Conservation (phyloP, 1,140 invertebrate genomes). For the Myzus persicae region DNA sequence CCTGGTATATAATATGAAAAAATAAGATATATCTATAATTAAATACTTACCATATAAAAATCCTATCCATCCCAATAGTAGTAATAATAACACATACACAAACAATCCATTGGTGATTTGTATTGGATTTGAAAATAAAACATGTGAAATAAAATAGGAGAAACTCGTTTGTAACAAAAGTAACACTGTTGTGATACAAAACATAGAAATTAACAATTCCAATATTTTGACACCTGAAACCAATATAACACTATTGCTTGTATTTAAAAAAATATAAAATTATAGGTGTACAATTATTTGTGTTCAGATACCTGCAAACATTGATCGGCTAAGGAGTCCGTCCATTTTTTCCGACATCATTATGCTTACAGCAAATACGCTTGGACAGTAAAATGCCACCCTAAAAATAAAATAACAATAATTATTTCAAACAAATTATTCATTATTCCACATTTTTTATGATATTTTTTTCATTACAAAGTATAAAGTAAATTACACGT, state of each 20-base stretch:
- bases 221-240: constrained; percentile 29
- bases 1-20: too few species aligned
- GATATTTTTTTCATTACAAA: background rate
- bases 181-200: constrained; percentile 1
- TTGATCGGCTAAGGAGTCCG: constrained; percentile 61
- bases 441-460: background rate
- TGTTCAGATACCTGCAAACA: constrained; percentile 61
- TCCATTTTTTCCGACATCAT: constrained; percentile 62
- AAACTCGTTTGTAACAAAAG: background rate
- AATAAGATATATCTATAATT: background rate
- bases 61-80: constrained; percentile 48
- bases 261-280: background rate
- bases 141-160: background rate
- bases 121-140: constrained; percentile 26
- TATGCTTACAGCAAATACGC: constrained; percentile 61
- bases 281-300: background rate
- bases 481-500: background rate
- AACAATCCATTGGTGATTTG: constrained; percentile 25
- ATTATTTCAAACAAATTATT: background rate
- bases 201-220: constrained; percentile 35
- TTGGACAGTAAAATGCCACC: constrained; percentile 61
- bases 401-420: constrained; percentile 60
- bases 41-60: constrained; percentile 33
- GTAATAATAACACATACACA: background rate
- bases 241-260: background rate